Base-by-base conservation (phyloP, 2,888 invertebrate genomes). In the Ennomos fuscantarius region DNA sequence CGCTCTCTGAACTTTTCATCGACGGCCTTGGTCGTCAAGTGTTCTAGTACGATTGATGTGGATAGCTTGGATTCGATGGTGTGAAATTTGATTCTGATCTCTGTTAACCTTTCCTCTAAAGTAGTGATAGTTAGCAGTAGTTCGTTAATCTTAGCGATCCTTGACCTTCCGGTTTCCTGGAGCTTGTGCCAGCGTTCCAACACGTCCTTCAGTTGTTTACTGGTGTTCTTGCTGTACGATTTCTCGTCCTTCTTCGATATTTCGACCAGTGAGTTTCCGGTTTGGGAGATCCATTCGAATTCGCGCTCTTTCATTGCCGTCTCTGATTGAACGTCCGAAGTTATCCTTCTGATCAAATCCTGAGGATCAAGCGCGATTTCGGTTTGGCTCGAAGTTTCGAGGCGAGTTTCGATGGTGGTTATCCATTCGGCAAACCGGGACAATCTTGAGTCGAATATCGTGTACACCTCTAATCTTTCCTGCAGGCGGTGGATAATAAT, bases 221-320 rank as follows among this genome's bases (percentile, higher is more conserved):
- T 92, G 46, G 94, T 94, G 48, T 73, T 86, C 67, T 89, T 89
- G 61, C 90, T 88, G 63, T 81, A 92, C 1, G 89, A 79, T 58
- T 91, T 91, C 49, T 95, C 94, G 57, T 95, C 94, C 54, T 94
- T 93, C 54, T 94, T 94, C 13, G 94, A 93, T 46, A 94, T 86
- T n/a, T 93, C 93, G 9, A 95, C 87, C 44, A 97, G 82, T 66
- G 94, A 93, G 9, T 87, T 89, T 0, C 96, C 96, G 0, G 95
- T 95, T 61, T 93, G 93, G 6, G 94, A 78, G 12, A 97, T 85
- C 97, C 97, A 97, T 60, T 95, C 95, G 41, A 95, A 94, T 79
- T 97, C 97, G 5, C 95, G 93, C 78, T 96, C 95, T 73, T 96
- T 96, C 62, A 97, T 79, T 1, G 93, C 92, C 70, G 97, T 94